A percentile compares a stretch with the other conserved stretches of the same genome.
These are phyloP conservation scores for Drosophila mulleri DNA, from an alignment of 2,888 invertebrate species.

Conservation along the genomic window DNA sequence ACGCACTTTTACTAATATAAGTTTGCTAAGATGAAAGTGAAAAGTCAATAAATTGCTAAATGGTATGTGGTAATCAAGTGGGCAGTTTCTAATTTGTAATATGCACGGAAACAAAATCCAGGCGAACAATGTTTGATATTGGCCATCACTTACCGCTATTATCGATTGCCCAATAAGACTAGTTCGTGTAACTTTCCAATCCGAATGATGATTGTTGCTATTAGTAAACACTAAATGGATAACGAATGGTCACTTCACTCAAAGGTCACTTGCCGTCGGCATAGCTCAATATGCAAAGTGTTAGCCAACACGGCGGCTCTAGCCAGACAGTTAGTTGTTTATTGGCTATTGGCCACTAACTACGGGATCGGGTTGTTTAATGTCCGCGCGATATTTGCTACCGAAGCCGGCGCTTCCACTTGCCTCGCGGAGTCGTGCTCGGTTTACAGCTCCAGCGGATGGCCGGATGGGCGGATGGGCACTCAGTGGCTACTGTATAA, in stretches of 20 bases:
- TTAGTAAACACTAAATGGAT: neutral
- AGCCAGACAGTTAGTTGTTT: slow-evolving; percentile 38
- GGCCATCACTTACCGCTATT: slow-evolving; percentile 26
- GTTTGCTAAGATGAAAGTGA: neutral
- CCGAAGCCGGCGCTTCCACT: slow-evolving; percentile 24
- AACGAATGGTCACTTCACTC: neutral
- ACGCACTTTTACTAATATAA: too few species aligned
- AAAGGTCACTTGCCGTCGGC: slow-evolving; percentile 29
- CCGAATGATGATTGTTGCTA: slow-evolving; percentile 5
- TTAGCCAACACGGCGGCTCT: neutral
- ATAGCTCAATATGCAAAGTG: slow-evolving; percentile 6
- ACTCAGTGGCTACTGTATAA: slow-evolving; percentile 20
- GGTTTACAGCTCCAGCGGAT: slow-evolving; percentile 30
- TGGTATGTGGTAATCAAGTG: too few species aligned
- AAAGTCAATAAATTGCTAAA: neutral
- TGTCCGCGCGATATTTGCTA: slow-evolving; percentile 36
- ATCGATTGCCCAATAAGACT: neutral
- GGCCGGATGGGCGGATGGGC: slow-evolving; percentile 38
- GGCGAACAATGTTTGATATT: neutral
- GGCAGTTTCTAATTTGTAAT: too few species aligned
- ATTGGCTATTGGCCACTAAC: slow-evolving; percentile 50
- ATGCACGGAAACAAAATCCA: neutral
- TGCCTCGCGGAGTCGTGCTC: slow-evolving; percentile 20
- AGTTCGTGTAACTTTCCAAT: neutral
- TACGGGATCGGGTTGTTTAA: slow-evolving; percentile 40